Conservation (phyloP, 1,140 invertebrate species). For the Caenorhabditis tropicalis region DNA sequence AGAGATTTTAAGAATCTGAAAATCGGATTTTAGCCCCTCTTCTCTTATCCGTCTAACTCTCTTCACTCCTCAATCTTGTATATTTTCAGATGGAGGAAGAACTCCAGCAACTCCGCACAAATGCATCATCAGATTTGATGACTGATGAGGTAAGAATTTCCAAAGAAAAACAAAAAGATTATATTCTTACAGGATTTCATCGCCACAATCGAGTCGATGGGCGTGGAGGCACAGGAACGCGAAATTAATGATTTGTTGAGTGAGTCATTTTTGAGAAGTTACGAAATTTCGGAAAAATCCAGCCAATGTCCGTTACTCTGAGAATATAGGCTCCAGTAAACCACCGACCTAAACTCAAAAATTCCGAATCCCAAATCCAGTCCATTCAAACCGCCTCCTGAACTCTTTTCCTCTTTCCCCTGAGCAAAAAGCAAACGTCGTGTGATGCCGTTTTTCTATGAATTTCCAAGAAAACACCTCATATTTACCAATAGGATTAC, state of each 20-base stretch:
- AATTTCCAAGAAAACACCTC: conserved; percentile 40
- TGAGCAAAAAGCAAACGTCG: conserved; percentile 17
- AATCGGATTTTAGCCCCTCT: no score
- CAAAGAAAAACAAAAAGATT: background rate
- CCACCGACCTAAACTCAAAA: no score
- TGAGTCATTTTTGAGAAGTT: background rate
- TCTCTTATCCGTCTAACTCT: background rate
- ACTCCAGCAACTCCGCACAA: conserved; percentile 33
- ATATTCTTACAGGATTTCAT: conserved; percentile 13
- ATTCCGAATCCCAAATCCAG: background rate
- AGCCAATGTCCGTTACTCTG: no score
- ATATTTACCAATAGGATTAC: conserved; percentile 33
- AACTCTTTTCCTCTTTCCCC: background rate
- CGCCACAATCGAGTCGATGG: conserved; percentile 32
- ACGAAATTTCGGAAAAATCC: no score
- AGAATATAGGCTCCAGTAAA: no score
- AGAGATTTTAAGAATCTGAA: no score
- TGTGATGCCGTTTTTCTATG: no score
- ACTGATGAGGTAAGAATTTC: conserved; percentile 33
- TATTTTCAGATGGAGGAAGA: conserved; percentile 21
- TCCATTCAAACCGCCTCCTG: background rate
- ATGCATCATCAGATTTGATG: conserved; percentile 34
- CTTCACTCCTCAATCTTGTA: background rate
- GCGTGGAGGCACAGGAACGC: conserved; percentile 20
- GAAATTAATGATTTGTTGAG: conserved; percentile 33